Evolutionary conservation across 2,888 invertebrate genomes (phyloP), one percentile per base, ranked within the genome.

Genomic region (Eustalomyia histrio): DNA sequence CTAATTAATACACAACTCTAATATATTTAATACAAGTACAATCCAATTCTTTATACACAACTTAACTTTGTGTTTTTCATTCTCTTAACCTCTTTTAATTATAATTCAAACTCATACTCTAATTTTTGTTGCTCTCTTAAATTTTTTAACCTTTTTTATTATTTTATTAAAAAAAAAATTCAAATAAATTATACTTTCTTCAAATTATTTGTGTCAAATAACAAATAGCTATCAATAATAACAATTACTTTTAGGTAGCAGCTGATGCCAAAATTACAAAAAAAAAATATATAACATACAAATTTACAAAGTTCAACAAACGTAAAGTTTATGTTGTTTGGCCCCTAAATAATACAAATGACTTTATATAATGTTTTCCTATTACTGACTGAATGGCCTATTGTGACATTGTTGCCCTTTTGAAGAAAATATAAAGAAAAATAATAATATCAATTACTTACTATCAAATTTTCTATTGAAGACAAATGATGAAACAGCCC

Each of bases 401-500:
- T 55, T 43, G 55, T 67, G 55, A 55, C 67, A 55, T 55, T 57
- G 10, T 67, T 67, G 67, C 55, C 55, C 67, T 17, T 3, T 57
- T 39, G 3, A 58, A 16, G 9, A 33, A 58, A 33, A 24, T 18
- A 55, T 5, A 55, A 47, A 47, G n/a, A 47, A 67, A 43, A 57
- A 18, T 60, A 74, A 65, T 69, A 81, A 81, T 81, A 81, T 81
- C 80, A 81, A 81, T 81, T 81, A 81, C 80, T 81, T 81, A 81
- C 80, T 68, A 65, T 72, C 65, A 78, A 58, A 72, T 72, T 61
- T 76, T 72, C 50, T 35, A 35, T 39, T n/a, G 68, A 12, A 21
- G 72, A 68, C 67, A 80, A 73, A 76, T 80, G 76, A 76, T 68
- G 76, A 55, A 80, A 57, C 73, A 65, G 64, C 68, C 52, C 7